Evolutionary conservation across 2,888 invertebrate genomes (phyloP).

Genomic region (Coecobrya sp.): DNA sequence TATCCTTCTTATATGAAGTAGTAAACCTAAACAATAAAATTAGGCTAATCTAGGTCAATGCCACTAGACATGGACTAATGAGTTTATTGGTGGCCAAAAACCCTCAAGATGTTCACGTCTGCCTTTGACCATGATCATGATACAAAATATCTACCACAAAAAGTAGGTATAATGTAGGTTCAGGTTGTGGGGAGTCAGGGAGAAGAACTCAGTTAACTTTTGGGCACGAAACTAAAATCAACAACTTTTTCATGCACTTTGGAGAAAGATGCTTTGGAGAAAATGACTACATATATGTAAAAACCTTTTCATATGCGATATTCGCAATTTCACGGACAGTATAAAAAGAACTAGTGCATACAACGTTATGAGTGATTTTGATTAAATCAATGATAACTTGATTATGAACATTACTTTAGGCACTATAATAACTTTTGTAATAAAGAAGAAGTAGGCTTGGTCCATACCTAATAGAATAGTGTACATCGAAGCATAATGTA

Average conservation of each 20-base stretch:
- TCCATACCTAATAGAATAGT: not conserved
- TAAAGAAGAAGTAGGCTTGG: not conserved
- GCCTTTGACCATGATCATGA: constrained; percentile 49
- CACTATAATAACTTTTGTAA: constrained; percentile 52
- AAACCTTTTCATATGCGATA: not conserved
- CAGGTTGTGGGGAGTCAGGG: not conserved
- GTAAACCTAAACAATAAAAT: constrained; percentile 51
- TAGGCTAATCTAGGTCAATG: constrained; percentile 76
- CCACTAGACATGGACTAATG: constrained; percentile 71
- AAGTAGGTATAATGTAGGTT: not conserved
- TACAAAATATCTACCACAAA: constrained; percentile 21
- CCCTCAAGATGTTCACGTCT: constrained; percentile 38
- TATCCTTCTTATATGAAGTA: not conserved
- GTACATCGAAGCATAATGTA: not conserved
- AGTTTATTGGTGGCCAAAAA: constrained; percentile 70
- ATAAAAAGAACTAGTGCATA: not conserved
- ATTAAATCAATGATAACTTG: constrained; percentile 79
- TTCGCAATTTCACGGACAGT: too few species aligned
- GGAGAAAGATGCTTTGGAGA: not conserved
- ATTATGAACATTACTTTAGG: constrained; percentile 71
- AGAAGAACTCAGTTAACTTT: constrained; percentile 29
- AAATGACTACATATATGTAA: not conserved
- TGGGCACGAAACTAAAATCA: constrained; percentile 21
- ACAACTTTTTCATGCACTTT: constrained; percentile 67
- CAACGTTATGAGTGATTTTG: constrained; percentile 59